A percentile compares a stretch with the other conserved stretches of the same genome.
Evolutionary conservation across 2,888 invertebrate species (phyloP).

Genomic region (Antheraea assamensis): DNA sequence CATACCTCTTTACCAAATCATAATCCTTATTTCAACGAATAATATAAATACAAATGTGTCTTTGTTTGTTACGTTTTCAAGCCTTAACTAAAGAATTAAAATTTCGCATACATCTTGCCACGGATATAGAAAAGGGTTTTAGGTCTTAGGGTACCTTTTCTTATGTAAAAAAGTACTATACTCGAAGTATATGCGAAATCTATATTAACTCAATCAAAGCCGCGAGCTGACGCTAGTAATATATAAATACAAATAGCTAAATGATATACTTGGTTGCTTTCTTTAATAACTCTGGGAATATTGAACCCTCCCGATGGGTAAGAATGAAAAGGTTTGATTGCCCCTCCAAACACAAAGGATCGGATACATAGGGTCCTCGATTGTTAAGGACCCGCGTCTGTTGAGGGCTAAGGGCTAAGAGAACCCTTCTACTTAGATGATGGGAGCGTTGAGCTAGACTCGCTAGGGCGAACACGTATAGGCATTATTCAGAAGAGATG

Average conservation of each 20-base stretch:
- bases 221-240: background rate
- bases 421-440: constrained; percentile 51
- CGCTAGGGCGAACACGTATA: constrained; percentile 1
- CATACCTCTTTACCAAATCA: too few relatives aligned
- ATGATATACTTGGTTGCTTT: background rate
- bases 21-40: too few relatives aligned
- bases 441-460: constrained; percentile 30
- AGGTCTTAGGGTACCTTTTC: too few relatives aligned
- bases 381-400: constrained; percentile 37
- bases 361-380: constrained; percentile 37
- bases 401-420: constrained; percentile 37
- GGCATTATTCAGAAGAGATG: background rate
- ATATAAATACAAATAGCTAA: background rate
- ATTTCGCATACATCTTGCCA: too few relatives aligned
- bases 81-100: too few relatives aligned
- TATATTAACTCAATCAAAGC: too few relatives aligned
- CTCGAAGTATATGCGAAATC: too few relatives aligned
- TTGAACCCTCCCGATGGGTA: constrained; percentile 4
- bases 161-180: too few relatives aligned
- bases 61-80: too few relatives aligned
- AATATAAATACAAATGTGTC: too few relatives aligned
- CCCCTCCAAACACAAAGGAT: constrained; percentile 24
- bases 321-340: constrained; percentile 17
- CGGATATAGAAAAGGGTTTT: too few relatives aligned
- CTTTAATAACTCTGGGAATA: constrained; percentile 11